Evolutionary conservation across 1,140 invertebrate genomes (phyloP), one percentile per base, ranked within the genome.

Genomic region (Drosophila tsacasi): DNA sequence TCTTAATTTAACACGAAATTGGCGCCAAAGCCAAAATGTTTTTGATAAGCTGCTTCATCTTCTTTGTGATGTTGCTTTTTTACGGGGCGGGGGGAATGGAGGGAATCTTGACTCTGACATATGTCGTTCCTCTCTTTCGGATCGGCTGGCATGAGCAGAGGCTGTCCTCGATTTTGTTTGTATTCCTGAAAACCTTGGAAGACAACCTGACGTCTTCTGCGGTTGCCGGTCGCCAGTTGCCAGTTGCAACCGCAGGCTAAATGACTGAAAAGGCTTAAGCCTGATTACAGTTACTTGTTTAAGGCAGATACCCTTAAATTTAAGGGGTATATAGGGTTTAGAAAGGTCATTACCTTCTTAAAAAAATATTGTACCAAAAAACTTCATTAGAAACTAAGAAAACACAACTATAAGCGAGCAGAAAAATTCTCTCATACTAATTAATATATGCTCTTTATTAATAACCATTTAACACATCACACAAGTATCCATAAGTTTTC

Each of bases 11-110:
- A 79, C 77, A 54, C 59, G 59, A 87, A 86, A 76, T 83, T 86
- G 83, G 84, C 83, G 83, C 83, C 83, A 86, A 87, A 79, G 67
- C 83, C 66, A 76, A 85, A 87, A 79, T 89, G 84, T 83, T 81
- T 80, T 66, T 89, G 83, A 86, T 86, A 86, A 89, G 74, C 81
- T 72, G 64, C 81, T 72, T 60, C 35, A 50, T 67, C 32, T 67
- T 67, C 30, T 5, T 32, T 37, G 10, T 39, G 17, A 27, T 32
- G 21, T 32, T 64, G 57, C 12, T 59, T 5, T 23, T 13, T n/a
- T 15, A 30, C 7, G 27, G 63, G 21, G 9, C 44, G 30, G 47
- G 21, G 42, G 39, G n/a, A n/a, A n/a, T n/a, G 47, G n/a, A 12
- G 21, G 30, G 8, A 30, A 8, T 39, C 39, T 21, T 35, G 65